A percentile compares a stretch with the other conserved stretches of the same genome.
Evolutionary conservation across 2,888 invertebrate genomes (phyloP).

Genomic region (Acanthosoma haemorrhoidale): DNA sequence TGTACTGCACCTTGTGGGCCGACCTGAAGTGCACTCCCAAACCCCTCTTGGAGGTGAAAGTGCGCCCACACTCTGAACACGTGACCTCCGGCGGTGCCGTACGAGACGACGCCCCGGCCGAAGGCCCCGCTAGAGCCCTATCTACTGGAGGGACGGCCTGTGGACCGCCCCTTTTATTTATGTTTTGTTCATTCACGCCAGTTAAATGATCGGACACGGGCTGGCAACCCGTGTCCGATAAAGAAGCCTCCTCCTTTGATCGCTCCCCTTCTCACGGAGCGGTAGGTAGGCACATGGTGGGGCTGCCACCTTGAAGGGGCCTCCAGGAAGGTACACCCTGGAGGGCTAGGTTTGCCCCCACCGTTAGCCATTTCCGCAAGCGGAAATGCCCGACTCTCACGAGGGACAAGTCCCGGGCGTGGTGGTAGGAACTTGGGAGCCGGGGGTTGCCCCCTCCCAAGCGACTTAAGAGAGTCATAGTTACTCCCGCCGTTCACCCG

Average conservation of each 20-base stretch:
- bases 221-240: background rate
- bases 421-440: too few species aligned
- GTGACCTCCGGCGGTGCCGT: too few species aligned
- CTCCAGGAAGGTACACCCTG: background rate
- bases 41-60: background rate
- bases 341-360: too few species aligned
- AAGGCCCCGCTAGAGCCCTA: background rate
- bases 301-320: background rate
- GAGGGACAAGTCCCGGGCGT: too few species aligned
- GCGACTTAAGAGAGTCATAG: too few species aligned
- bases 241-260: background rate
- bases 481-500: too few species aligned
- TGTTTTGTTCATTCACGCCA: background rate
- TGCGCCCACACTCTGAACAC: background rate
- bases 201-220: background rate
- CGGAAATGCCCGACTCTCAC: too few species aligned
- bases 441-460: too few species aligned
- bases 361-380: too few species aligned
- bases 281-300: background rate
- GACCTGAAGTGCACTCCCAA: background rate
- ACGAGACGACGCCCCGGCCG: background rate
- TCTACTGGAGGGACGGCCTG: background rate
- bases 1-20: background rate
- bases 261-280: background rate
- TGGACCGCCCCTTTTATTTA: background rate